Conservation (phyloP, 2,113 vertebrate species). For the Physeter macrocephalus region DNA sequence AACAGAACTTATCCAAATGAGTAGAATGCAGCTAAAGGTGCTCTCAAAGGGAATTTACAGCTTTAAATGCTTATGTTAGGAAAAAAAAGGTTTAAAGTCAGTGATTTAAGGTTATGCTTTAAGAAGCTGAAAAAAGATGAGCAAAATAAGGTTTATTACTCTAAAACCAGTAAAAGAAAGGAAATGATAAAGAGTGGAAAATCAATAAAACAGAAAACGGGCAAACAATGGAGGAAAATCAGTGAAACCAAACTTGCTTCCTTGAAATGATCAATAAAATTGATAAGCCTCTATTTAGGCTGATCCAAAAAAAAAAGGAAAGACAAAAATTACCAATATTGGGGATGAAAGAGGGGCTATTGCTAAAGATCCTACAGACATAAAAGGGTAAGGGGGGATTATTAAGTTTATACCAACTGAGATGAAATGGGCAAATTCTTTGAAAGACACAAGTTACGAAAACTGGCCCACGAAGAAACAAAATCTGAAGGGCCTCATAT, state of each 20-base stretch:
- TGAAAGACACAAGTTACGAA: background rate
- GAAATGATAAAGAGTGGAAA: background rate
- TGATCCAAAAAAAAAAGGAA: background rate
- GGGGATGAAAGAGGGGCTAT: background rate
- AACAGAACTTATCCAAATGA: background rate
- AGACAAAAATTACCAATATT: background rate
- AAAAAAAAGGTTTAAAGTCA: background rate
- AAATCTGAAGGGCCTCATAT: background rate
- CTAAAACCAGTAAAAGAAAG: background rate
- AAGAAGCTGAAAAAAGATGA: background rate
- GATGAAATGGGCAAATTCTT: background rate
- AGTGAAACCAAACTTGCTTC: background rate
- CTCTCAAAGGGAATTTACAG: background rate
- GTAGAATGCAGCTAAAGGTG: background rate
- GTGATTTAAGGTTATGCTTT: background rate
- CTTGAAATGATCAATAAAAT: background rate
- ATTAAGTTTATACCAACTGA: background rate
- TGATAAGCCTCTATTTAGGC: background rate
- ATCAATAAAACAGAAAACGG: background rate
- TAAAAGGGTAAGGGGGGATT: background rate
- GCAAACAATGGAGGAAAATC: background rate
- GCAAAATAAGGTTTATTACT: background rate
- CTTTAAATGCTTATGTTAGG: background rate
- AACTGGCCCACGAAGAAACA: background rate
- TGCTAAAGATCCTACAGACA: background rate